These are phyloP conservation scores for Bombus sylvicola DNA, from an alignment of 1,140 invertebrate genomes.

Conservation along the genomic window DNA sequence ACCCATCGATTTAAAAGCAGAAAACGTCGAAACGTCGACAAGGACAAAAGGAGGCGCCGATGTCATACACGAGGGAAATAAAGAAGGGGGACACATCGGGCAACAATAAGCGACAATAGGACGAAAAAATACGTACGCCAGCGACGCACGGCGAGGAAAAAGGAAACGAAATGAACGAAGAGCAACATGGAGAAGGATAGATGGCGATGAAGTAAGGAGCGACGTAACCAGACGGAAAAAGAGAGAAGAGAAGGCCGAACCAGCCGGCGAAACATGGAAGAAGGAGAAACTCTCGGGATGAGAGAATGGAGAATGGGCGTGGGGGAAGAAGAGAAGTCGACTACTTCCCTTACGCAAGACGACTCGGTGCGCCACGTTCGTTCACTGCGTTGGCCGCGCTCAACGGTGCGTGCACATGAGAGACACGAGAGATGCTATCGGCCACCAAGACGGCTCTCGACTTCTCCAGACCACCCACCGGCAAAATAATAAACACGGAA, in stretches of 20 bases:
- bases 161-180: neutral
- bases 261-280: neutral
- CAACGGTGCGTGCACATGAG: conserved; percentile 77
- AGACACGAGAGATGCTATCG: conserved; percentile 78
- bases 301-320: conserved; percentile 8
- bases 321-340: conserved; percentile 50
- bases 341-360: conserved; percentile 73
- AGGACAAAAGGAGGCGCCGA: neutral
- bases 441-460: conserved; percentile 77
- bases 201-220: neutral
- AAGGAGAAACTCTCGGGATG: neutral
- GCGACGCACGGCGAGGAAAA: neutral
- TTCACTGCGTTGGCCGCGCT: conserved; percentile 60
- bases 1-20: neutral
- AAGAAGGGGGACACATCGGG: neutral
- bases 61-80: conserved; percentile 18
- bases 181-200: neutral
- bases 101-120: conserved; percentile 22
- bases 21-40: neutral
- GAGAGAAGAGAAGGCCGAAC: neutral
- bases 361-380: conserved; percentile 61
- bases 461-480: conserved; percentile 78
- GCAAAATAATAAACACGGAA: conserved; percentile 80
- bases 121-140: neutral
- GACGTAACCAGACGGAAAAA: conserved; percentile 18